Conservation (phyloP, 2,113 vertebrate species). For the Gulo gulo region DNA sequence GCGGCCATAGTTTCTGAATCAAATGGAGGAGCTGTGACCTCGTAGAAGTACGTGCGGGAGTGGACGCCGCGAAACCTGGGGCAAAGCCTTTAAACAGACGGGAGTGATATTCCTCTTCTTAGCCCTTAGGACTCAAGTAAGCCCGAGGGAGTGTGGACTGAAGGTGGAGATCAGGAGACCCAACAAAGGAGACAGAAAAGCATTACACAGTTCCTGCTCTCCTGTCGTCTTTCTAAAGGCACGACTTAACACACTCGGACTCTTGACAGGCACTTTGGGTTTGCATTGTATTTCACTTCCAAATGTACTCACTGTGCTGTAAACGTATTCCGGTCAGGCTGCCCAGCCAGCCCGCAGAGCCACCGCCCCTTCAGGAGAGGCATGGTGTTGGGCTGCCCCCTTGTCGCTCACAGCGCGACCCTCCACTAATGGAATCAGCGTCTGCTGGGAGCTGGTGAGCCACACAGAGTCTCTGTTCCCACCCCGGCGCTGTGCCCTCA, state of each 20-base stretch:
- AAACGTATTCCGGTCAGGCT: fast-evolving
- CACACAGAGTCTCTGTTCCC: not conserved
- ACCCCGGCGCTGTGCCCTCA: too few relatives aligned
- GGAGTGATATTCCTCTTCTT: not conserved
- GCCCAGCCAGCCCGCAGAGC: not conserved
- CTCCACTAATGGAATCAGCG: fast-evolving
- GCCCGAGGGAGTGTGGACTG: not conserved
- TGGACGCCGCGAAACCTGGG: fast-evolving
- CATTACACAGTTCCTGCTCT: fast-evolving
- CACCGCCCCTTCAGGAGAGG: not conserved
- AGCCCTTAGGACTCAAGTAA: fast-evolving
- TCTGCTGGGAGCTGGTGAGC: not conserved
- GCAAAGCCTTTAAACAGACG: fast-evolving
- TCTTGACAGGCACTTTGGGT: not conserved
- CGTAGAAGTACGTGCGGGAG: not conserved
- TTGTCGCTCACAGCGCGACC: too few relatives aligned
- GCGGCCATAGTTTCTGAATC: not conserved
- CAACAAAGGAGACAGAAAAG: fast-evolving
- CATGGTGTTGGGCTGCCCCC: fast-evolving
- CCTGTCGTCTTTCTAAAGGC: not conserved
- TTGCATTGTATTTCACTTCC: fast-evolving
- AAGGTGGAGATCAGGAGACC: not conserved
- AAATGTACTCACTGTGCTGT: not conserved
- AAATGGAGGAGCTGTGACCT: not conserved
- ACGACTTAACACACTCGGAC: not conserved